Percentiles rank a stretch among this genome's conserved stretches.
These are phyloP conservation scores for Pasiphila rectangulata DNA, from an alignment of 2,888 invertebrate genomes.

Conservation along the genomic window DNA sequence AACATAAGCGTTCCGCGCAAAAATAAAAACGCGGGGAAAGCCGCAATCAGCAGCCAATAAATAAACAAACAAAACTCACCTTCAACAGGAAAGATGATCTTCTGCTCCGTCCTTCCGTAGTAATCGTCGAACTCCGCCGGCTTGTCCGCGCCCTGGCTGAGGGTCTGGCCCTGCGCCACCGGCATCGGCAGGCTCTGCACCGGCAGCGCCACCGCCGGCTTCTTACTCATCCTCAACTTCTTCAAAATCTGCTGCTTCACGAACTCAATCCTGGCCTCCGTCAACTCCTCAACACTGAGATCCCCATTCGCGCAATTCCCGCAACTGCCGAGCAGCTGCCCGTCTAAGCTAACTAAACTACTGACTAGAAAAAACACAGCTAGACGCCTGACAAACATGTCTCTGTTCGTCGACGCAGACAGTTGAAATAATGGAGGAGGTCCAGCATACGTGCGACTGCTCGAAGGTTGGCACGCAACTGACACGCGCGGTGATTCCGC, in stretches of 20 bases:
- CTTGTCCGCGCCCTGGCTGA: slow-evolving; percentile 78
- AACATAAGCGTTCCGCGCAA: not conserved
- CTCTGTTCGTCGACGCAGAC: slow-evolving; percentile 51
- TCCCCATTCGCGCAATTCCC: slow-evolving; percentile 72
- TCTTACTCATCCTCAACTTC: slow-evolving; percentile 88
- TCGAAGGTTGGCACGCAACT: slow-evolving; percentile 50
- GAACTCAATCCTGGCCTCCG: slow-evolving; percentile 87
- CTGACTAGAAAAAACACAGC: slow-evolving; percentile 59
- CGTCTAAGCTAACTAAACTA: slow-evolving; percentile 54
- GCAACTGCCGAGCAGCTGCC: slow-evolving; percentile 59
- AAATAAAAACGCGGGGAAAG: not conserved
- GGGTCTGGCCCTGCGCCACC: slow-evolving; percentile 86
- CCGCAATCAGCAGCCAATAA: not conserved
- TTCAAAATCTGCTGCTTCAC: slow-evolving; percentile 92
- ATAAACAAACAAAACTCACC: slow-evolving; percentile 78
- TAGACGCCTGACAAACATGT: slow-evolving; percentile 53
- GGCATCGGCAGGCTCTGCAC: slow-evolving; percentile 86
- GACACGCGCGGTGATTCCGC: slow-evolving; percentile 19
- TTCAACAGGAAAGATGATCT: slow-evolving; percentile 90
- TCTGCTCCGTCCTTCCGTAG: slow-evolving; percentile 91
- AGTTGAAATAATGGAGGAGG: slow-evolving; percentile 59
- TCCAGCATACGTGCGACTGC: slow-evolving; percentile 63
- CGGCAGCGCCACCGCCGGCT: slow-evolving; percentile 84
- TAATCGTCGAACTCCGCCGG: slow-evolving; percentile 86
- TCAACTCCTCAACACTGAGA: slow-evolving; percentile 77